These are phyloP conservation scores for Callionymus lyra DNA, from an alignment of 2,113 vertebrate genomes.

Conservation along the genomic window DNA sequence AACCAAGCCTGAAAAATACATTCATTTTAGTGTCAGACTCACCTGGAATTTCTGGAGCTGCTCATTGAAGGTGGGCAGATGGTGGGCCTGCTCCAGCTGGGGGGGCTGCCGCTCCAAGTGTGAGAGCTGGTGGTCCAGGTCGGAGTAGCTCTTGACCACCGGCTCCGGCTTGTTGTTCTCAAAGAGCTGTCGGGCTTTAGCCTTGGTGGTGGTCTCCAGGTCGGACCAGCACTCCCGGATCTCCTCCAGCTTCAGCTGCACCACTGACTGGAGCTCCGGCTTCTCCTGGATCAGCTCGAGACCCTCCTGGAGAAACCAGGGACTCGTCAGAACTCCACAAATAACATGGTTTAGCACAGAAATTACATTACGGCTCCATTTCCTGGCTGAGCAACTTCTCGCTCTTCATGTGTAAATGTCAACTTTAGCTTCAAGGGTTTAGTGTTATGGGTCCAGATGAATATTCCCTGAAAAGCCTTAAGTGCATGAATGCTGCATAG, in stretches of 20 bases:
- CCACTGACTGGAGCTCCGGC: slow-evolving; percentile 75
- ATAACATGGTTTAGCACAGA: not conserved
- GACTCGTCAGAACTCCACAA: not conserved
- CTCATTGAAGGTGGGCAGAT: slow-evolving; percentile 82
- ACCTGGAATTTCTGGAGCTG: slow-evolving; percentile 87
- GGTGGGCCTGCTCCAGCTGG: slow-evolving; percentile 76
- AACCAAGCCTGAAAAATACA: no score
- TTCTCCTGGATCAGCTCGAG: slow-evolving; percentile 79
- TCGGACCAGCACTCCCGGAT: slow-evolving; percentile 79
- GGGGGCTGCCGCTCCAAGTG: slow-evolving; percentile 75
- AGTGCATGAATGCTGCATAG: slow-evolving; percentile 5
- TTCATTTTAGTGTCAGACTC: slow-evolving; percentile 1
- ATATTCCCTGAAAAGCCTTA: slow-evolving; percentile 17
- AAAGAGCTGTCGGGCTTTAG: slow-evolving; percentile 83
- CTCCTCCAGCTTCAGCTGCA: slow-evolving; percentile 75
- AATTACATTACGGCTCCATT: slow-evolving; percentile 13
- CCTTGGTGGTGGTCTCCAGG: slow-evolving; percentile 82
- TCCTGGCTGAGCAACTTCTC: slow-evolving; percentile 25
- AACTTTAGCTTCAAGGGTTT: slow-evolving; percentile 32
- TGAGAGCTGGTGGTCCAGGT: slow-evolving; percentile 71
- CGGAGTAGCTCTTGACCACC: slow-evolving; percentile 75
- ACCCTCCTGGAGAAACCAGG: slow-evolving; percentile 66
- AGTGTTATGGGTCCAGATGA: slow-evolving; percentile 8
- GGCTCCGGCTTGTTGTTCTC: slow-evolving; percentile 83
- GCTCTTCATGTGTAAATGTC: slow-evolving; percentile 35